Evolutionary conservation across 2,888 invertebrate species (phyloP).

Genomic region (Miltochrista miniata): DNA sequence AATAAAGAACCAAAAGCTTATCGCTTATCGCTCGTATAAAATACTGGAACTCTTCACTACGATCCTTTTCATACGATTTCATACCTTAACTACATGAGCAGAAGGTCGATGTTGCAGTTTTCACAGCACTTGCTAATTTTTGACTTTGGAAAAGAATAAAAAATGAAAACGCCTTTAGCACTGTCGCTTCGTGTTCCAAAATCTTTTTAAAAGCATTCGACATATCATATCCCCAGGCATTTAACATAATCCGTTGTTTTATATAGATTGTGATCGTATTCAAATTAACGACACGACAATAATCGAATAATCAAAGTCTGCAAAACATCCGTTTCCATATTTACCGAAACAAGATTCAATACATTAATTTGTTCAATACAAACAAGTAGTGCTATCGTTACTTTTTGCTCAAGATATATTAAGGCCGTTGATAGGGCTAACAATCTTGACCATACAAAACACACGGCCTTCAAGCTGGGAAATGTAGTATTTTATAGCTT

Average conservation of each 20-base stretch:
- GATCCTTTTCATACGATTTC: conserved; percentile 5
- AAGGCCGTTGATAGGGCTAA: too few relatives aligned
- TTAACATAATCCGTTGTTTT: conserved; percentile 43
- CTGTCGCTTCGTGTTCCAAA: conserved; percentile 50
- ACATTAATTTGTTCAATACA: conserved; percentile 22
- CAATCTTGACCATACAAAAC: too few relatives aligned
- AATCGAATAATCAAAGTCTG: conserved; percentile 27
- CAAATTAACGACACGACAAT: conserved; percentile 46
- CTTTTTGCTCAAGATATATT: too few relatives aligned
- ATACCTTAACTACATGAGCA: conserved; percentile 2
- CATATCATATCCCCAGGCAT: conserved; percentile 39
- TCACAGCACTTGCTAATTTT: conserved; percentile 1
- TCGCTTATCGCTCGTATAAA: conserved; percentile 21
- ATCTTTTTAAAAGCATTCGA: conserved; percentile 51
- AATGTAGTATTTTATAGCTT: too few relatives aligned
- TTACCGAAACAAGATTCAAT: conserved; percentile 24
- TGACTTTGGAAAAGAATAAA: conserved; percentile 20
- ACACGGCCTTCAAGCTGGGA: too few relatives aligned
- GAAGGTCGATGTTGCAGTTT: conserved; percentile 2
- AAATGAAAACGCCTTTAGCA: conserved; percentile 28
- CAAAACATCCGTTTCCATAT: conserved; percentile 25
- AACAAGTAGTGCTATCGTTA: conserved; percentile 35
- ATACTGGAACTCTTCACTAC: conserved; percentile 6
- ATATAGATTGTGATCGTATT: conserved; percentile 43
- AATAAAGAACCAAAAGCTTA: conserved; percentile 19